These are phyloP conservation scores for Galerucella calmariensis DNA, from an alignment of 2,888 invertebrate genomes.

Conservation along the genomic window DNA sequence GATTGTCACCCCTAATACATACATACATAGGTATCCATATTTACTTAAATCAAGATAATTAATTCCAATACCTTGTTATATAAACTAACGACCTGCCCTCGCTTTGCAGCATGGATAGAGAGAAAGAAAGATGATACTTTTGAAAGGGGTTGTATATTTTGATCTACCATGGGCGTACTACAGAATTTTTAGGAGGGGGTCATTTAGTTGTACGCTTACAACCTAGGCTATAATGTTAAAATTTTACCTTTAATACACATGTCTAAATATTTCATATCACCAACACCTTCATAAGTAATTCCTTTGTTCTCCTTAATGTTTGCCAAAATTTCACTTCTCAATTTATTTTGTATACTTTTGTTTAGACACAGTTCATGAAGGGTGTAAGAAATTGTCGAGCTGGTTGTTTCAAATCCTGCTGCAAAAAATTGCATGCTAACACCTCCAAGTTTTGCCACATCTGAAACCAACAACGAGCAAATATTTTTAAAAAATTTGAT, in stretches of 20 bases:
- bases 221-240: background rate
- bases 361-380: slow-evolving; percentile 69
- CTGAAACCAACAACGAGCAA: slow-evolving; percentile 1
- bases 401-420: slow-evolving; percentile 73
- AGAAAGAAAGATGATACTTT: too few relatives aligned
- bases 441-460: slow-evolving; percentile 16
- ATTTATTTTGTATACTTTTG: slow-evolving; percentile 67
- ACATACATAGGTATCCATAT: too few relatives aligned
- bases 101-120: too few relatives aligned
- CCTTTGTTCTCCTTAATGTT: slow-evolving; percentile 60
- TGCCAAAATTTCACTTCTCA: slow-evolving; percentile 66
- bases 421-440: slow-evolving; percentile 65
- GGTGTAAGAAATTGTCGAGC: slow-evolving; percentile 69
- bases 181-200: too few relatives aligned
- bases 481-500: too few relatives aligned
- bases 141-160: too few relatives aligned
- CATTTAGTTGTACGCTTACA: too few relatives aligned
- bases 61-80: too few relatives aligned
- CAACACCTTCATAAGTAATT: slow-evolving; percentile 67
- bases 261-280: slow-evolving; percentile 68
- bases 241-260: slow-evolving; percentile 44
- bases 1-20: too few relatives aligned
- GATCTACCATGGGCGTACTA: too few relatives aligned
- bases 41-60: too few relatives aligned
- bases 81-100: too few relatives aligned